Conservation (phyloP, 2,888 invertebrate species). For the Pyrrhia umbra region DNA sequence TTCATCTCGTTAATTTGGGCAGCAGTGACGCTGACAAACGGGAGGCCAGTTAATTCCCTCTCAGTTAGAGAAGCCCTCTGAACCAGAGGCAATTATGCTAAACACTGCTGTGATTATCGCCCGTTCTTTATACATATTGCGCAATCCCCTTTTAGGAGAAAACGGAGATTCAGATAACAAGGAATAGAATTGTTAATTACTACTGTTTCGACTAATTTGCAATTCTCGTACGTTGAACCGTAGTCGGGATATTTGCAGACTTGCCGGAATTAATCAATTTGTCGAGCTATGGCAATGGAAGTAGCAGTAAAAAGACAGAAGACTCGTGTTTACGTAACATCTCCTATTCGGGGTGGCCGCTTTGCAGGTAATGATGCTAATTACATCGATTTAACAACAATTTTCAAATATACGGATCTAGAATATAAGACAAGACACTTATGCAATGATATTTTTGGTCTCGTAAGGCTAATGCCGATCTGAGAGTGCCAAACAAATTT, state of each 20-base stretch:
- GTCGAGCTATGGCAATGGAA: neutral
- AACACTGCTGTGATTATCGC: constrained; percentile 35
- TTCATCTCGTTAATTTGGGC: constrained; percentile 44
- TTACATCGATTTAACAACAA: no score
- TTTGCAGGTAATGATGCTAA: neutral
- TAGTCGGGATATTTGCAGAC: neutral
- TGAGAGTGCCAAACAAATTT: no score
- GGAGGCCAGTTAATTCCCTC: constrained; percentile 38
- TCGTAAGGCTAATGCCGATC: no score
- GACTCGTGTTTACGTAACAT: neutral
- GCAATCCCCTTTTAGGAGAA: neutral
- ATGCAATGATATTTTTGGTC: no score
- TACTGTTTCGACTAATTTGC: no score
- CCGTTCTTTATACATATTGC: constrained; percentile 9
- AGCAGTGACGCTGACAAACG: constrained; percentile 46
- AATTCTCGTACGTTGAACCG: neutral
- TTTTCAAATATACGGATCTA: no score
- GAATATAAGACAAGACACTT: no score
- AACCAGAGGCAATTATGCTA: constrained; percentile 20
- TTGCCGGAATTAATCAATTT: neutral
- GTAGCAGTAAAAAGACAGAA: neutral
- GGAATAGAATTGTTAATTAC: neutral
- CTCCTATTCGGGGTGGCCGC: neutral
- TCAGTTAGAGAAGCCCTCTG: constrained; percentile 11
- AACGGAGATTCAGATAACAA: neutral